Percentiles rank a stretch among this genome's conserved stretches.
Evolutionary conservation across 2,888 invertebrate genomes (phyloP).

Genomic region (Pachydiplax longipennis): DNA sequence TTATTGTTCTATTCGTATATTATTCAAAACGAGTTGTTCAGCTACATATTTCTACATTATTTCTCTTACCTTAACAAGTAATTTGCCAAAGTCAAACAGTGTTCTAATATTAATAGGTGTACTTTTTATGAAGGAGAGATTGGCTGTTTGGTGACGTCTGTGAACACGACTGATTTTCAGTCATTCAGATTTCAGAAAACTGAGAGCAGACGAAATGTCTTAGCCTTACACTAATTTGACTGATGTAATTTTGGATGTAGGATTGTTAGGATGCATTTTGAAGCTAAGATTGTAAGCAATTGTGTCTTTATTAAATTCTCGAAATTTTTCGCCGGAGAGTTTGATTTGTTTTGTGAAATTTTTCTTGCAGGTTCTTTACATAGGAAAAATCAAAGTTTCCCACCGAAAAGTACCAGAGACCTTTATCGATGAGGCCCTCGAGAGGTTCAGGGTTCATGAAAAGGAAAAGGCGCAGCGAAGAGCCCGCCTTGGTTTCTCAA

Average conservation of each 20-base stretch:
- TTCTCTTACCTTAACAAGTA: too few species aligned
- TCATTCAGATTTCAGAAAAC: background rate
- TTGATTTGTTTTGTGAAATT: background rate
- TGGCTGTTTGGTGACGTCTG: too few species aligned
- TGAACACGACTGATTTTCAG: background rate
- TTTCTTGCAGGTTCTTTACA: constrained; percentile 78
- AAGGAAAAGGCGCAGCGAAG: constrained; percentile 58
- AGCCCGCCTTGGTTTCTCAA: background rate
- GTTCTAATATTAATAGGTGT: too few species aligned
- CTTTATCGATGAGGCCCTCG: constrained; percentile 89
- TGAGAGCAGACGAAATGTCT: background rate
- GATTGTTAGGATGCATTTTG: too few species aligned
- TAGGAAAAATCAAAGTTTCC: constrained; percentile 89
- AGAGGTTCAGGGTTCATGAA: constrained; percentile 82
- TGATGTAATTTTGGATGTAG: background rate
- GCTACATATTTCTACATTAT: too few species aligned
- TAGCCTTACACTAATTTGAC: background rate
- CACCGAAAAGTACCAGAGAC: constrained; percentile 86
- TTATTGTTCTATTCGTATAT: too few species aligned
- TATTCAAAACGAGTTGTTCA: too few species aligned
- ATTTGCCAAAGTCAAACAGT: too few species aligned
- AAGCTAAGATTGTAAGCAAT: too few species aligned
- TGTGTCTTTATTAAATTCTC: too few species aligned
- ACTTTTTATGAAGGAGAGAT: too few species aligned
- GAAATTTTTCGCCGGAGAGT: background rate